Conservation (phyloP, 1,140 invertebrate genomes). For the Platyscapa corneri region DNA sequence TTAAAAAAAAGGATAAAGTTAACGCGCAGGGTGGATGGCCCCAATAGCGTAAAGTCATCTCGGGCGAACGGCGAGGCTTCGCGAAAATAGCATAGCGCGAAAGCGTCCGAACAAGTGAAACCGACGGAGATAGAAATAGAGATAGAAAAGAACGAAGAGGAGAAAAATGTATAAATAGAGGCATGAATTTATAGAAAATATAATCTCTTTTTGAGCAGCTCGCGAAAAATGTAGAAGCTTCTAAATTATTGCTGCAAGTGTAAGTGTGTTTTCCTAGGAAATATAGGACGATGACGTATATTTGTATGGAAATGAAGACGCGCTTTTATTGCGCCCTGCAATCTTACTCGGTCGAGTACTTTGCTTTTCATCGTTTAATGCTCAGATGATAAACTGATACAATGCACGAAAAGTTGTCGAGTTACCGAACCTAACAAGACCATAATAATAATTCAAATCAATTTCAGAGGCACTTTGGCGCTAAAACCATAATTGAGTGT, state of each 20-base stretch:
- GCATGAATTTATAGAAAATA: conserved; percentile 12
- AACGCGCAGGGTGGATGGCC: conserved; percentile 63
- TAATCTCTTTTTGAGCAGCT: neutral
- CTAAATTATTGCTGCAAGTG: neutral
- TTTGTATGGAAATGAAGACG: neutral
- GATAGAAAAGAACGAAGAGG: neutral
- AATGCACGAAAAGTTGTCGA: too few relatives aligned
- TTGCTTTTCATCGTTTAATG: too few relatives aligned
- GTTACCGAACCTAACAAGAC: too few relatives aligned
- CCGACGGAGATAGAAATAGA: conserved; percentile 27
- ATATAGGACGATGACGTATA: neutral
- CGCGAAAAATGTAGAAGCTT: too few relatives aligned
- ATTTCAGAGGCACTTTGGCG: too few relatives aligned
- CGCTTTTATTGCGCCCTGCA: neutral
- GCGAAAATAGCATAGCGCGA: conserved; percentile 41
- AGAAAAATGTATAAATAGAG: conserved; percentile 37
- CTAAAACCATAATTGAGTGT: too few relatives aligned
- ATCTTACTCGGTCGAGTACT: too few relatives aligned
- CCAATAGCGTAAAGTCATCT: conserved; percentile 66
- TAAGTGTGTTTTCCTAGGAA: neutral
- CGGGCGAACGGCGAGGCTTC: conserved; percentile 39
- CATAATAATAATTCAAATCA: too few relatives aligned
- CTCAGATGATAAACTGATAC: too few relatives aligned
- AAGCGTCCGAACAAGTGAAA: neutral
- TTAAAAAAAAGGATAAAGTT: conserved; percentile 40